Evolutionary conservation across 2,797 vertebrate genomes (phyloP).

Genomic region (Helarctos malayanus): DNA sequence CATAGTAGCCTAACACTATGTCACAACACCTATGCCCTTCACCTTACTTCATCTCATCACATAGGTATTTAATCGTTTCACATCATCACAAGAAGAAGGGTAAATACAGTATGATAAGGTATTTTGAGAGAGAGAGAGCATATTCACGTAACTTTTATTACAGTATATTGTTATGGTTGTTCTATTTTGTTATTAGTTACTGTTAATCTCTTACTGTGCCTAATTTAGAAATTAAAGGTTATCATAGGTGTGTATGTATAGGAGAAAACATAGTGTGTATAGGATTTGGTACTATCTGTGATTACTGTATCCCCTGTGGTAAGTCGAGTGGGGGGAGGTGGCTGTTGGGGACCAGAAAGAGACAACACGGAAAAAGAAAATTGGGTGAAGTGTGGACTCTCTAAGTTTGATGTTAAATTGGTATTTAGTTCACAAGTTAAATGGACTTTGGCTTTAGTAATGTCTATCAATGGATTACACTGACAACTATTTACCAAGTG

Average conservation of each 20-base stretch:
- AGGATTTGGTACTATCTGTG: neutral
- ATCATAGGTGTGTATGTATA: neutral
- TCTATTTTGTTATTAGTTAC: neutral
- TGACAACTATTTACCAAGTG: conserved; percentile 57
- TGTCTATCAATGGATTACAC: neutral
- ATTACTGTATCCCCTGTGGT: neutral
- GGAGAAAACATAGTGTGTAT: neutral
- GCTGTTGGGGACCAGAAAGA: conserved; percentile 3
- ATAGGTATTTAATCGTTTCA: neutral
- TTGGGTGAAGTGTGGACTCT: neutral
- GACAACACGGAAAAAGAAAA: neutral
- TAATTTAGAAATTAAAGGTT: neutral
- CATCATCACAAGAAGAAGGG: neutral
- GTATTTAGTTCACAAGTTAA: conserved; percentile 42
- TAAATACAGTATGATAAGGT: neutral
- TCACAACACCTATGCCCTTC: neutral
- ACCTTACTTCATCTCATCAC: neutral
- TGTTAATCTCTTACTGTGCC: neutral
- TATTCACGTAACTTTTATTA: neutral
- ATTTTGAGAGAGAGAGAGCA: neutral
- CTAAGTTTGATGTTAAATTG: conserved; percentile 57
- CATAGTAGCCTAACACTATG: neutral
- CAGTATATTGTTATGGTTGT: neutral
- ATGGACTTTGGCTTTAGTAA: conserved; percentile 30
- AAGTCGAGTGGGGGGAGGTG: neutral